Evolutionary conservation across 2,113 vertebrate species (phyloP), one percentile per base, ranked within the genome.

Genomic region (Paralichthys olivaceus): DNA sequence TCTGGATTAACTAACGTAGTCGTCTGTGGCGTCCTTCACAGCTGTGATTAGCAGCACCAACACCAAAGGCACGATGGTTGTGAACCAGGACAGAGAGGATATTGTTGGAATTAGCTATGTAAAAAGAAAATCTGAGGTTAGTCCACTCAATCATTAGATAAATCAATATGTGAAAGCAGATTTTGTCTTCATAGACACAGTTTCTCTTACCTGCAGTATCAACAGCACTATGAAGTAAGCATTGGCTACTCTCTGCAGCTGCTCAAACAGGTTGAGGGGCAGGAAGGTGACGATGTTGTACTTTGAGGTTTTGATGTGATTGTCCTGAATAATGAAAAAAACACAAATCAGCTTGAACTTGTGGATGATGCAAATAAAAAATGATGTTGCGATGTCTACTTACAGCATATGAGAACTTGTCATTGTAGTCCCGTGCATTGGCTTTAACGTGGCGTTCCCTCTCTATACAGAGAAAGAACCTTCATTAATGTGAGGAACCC

Each of bases 41-140:
- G 96, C 96, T 1, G 97, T 97, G 93, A 98, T 96, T 63, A 94
- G 95, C 69, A 98, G 94, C 87, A 98, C 97, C 32, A 98, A 92
- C 79, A 96, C 96, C 94, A 98, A 96, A 96, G 97, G 97, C 96
- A 97, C 96, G 0, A 98, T 96, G 92, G 97, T 98, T 88, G 97
- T 98, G 95, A 97, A 98, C 96, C 96, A 98, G 76, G 97, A 96
- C 45, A 98, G 92, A 0, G 97, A 97, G 2, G 97, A 98, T 79
- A 98, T 96, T 91, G 95, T 95, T 0, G 97, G 97, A 85, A 98
- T 98, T 91, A 97, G 75, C 97, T 98, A 84, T 34, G 74, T 19
- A 40, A 9, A 68, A 25, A 84, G 11, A 83, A 37, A 81, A 47
- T 12, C 43, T 13, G 15, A 23, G 0, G 4, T 74, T 47, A 76